Evolutionary conservation across 2,888 invertebrate genomes (phyloP).

Genomic region (Blastobasis lacticolella): DNA sequence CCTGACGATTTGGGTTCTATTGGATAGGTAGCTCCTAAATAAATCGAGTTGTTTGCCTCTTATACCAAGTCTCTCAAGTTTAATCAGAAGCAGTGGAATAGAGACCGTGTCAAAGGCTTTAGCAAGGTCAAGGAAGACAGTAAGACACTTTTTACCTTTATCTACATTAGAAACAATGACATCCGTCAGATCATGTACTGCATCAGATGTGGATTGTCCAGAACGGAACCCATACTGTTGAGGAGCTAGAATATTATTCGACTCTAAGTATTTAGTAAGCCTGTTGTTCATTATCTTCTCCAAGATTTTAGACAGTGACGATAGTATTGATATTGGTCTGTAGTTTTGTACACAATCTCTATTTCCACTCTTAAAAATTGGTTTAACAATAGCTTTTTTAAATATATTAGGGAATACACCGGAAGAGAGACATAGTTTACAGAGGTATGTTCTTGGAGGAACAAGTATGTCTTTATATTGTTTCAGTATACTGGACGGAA

Average conservation of each 20-base stretch:
- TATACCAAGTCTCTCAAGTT: background rate
- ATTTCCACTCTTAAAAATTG: conserved; percentile 6
- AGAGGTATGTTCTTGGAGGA: conserved; percentile 1
- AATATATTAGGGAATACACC: conserved; percentile 6
- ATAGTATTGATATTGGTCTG: conserved; percentile 8
- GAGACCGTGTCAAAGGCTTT: background rate
- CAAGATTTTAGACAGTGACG: conserved; percentile 9
- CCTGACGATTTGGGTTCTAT: background rate
- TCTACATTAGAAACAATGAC: conserved; percentile 5
- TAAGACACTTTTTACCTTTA: background rate
- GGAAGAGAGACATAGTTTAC: background rate
- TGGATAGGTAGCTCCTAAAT: background rate
- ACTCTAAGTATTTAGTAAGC: background rate
- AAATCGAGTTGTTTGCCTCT: background rate
- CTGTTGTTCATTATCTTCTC: conserved; percentile 9
- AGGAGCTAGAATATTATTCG: background rate
- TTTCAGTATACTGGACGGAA: background rate
- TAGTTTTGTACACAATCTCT: conserved; percentile 5
- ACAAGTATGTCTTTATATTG: background rate
- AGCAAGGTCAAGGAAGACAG: background rate
- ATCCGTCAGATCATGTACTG: background rate
- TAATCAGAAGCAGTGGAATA: background rate
- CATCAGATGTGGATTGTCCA: background rate
- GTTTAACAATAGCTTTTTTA: conserved; percentile 6
- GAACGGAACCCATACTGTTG: background rate